Conservation (phyloP, 2,888 invertebrate species). For the Philonicus albiceps region DNA sequence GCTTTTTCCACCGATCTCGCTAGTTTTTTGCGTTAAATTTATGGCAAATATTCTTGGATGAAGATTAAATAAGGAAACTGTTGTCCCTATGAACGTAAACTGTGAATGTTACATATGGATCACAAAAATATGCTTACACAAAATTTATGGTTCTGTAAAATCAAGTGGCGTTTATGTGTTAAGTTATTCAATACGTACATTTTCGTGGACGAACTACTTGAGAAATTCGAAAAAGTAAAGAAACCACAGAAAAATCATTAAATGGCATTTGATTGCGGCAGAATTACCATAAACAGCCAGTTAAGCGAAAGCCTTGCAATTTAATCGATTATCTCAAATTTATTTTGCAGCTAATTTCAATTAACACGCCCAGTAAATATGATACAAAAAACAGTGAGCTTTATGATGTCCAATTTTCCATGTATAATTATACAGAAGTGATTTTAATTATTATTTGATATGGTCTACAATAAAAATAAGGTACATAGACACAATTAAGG, state of each 20-base stretch:
- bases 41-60: not conserved
- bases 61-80: not conserved
- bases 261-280: not conserved
- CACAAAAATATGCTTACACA: not conserved
- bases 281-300: not conserved
- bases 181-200: not conserved
- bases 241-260: not conserved
- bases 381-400: not conserved
- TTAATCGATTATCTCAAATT: not conserved
- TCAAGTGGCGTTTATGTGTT: not conserved
- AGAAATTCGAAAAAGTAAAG: not conserved
- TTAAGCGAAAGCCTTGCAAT: not conserved
- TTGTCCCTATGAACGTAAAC: not conserved
- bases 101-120: not conserved
- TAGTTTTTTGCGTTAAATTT: constrained; percentile 15
- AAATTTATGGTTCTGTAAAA: not conserved
- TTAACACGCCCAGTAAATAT: not conserved
- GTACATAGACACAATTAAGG: not conserved
- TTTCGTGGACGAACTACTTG: too few species aligned
- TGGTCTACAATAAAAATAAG: not conserved
- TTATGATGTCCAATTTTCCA: not conserved
- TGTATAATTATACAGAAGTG: not conserved
- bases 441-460: not conserved
- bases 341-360: not conserved
- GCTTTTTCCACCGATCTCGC: not conserved